phyloP scores from a whole-genome alignment of 2,113 vertebrate species.

The Spea multiplicata region DNA sequence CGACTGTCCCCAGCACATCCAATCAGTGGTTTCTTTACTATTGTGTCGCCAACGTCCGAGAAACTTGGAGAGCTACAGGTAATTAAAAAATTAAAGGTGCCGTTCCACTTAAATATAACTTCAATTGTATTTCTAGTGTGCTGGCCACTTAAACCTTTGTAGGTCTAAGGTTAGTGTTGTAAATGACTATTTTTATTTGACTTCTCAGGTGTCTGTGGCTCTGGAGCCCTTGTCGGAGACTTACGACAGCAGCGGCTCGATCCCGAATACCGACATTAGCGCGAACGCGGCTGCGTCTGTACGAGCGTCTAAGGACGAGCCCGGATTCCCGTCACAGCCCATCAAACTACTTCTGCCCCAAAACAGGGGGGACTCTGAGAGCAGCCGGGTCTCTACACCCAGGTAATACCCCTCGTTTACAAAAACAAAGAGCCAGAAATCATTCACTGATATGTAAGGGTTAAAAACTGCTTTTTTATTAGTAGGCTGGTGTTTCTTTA shows the following conservation, averaged over 20 bases:
- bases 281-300: constrained; percentile 49
- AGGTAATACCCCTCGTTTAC: constrained; percentile 65
- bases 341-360: constrained; percentile 22
- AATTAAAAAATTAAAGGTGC: background rate
- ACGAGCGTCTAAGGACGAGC: constrained; percentile 42
- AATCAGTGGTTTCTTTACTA: constrained; percentile 77
- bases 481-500: too few species aligned
- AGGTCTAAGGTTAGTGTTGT: too few species aligned
- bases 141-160: too few species aligned
- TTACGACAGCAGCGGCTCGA: constrained; percentile 69
- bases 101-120: too few species aligned
- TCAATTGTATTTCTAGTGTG: too few species aligned
- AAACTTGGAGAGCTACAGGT: constrained; percentile 94
- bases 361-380: constrained; percentile 57
- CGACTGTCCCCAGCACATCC: constrained; percentile 78
- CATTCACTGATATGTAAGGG: too few species aligned
- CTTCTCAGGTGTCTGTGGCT: constrained; percentile 76
- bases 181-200: constrained; percentile 1
- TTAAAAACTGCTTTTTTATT: too few species aligned
- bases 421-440: too few species aligned
- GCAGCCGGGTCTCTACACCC: constrained; percentile 61
- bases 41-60: constrained; percentile 82
- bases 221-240: constrained; percentile 80
- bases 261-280: constrained; percentile 60
- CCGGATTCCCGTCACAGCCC: constrained; percentile 52